phyloP scores from a whole-genome alignment of 1,140 invertebrate species.

The Habropoda laboriosa region DNA sequence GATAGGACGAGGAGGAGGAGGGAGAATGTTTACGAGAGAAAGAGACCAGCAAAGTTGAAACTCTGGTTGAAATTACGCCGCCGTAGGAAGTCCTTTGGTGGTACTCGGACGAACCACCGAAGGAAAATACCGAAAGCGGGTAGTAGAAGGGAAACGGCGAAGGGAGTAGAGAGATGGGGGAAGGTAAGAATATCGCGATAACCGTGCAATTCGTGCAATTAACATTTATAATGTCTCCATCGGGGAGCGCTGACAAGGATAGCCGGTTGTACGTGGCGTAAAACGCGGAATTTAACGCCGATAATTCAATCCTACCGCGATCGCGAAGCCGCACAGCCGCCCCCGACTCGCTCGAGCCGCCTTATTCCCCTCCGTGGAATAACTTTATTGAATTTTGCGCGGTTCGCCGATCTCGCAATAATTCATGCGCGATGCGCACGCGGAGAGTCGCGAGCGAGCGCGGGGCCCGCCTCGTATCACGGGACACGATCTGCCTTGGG shows the following conservation, averaged over 20 bases:
- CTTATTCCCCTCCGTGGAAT: too few relatives aligned
- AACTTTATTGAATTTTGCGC: constrained; percentile 77
- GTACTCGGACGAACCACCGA: background rate
- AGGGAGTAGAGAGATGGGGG: constrained; percentile 13
- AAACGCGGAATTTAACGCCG: constrained; percentile 75
- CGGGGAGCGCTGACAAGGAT: constrained; percentile 49
- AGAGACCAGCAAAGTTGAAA: background rate
- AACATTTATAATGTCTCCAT: constrained; percentile 80
- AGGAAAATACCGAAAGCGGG: background rate
- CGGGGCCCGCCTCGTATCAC: constrained; percentile 50
- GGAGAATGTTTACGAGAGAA: constrained; percentile 35
- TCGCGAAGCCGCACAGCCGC: constrained; percentile 36
- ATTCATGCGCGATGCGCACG: constrained; percentile 65
- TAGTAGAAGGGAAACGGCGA: constrained; percentile 45
- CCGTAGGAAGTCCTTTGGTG: constrained; percentile 14
- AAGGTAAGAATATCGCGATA: too few relatives aligned
- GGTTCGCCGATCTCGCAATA: constrained; percentile 66
- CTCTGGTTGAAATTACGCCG: constrained; percentile 19
- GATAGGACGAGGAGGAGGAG: too few relatives aligned
- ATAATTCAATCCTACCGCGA: constrained; percentile 71
- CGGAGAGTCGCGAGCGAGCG: constrained; percentile 41
- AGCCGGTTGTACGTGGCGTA: constrained; percentile 57
- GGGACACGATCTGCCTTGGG: constrained; percentile 58
- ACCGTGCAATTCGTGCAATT: constrained; percentile 77
- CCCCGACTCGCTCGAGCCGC: constrained; percentile 1